Evolutionary conservation across 2,113 vertebrate genomes (phyloP), one percentile per base, ranked within the genome.

Genomic region (Ictidomys tridecemlineatus): DNA sequence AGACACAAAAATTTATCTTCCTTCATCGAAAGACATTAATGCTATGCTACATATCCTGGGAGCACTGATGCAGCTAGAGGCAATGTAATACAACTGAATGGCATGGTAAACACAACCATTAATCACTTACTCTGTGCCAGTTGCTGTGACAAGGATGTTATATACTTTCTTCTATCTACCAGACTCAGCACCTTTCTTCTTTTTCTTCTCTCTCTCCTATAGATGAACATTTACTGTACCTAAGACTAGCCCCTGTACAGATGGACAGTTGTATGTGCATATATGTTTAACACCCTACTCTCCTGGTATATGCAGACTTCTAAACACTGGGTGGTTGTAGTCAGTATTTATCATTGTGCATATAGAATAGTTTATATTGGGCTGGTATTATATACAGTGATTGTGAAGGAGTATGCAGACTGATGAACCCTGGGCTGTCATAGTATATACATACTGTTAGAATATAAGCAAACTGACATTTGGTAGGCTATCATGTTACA

Each of bases 11-110:
- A 69, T 83, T 18, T 48, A 74, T 79, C 56, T 76, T 91, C n/a
- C 42, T 85, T n/a, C 51, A 92, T 89, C 76, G 28, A 82, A 96
- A 95, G 32, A 82, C 7, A n/a, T 63, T 51, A 70, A 24, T 51
- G 22, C 34, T 85, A 0, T 95, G 45, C 20, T 90, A 8, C 24
- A 34, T 37, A 61, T 30, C 56, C 53, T 61, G 34, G 17, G 22
- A 91, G 32, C 3, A 37, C 6, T 39, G 70, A 20, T 63, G 18
- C n/a, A 93, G 39, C 78, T 51, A 22, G n/a, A 93, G 28, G 73
- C 84, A 53, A 28, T 72, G 22, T 32, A 51, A 45, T 56, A 9
- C 56, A 51, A 79, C 6, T 72, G 51, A 82, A 85, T 48, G 45
- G 74, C 32, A 78, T 34, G 39, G 76, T 11, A 93, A 74, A 42